Percentiles rank a stretch among this genome's conserved stretches.
Conservation (phyloP, 2,113 vertebrate species). For the Emydocephalus ijimae region DNA sequence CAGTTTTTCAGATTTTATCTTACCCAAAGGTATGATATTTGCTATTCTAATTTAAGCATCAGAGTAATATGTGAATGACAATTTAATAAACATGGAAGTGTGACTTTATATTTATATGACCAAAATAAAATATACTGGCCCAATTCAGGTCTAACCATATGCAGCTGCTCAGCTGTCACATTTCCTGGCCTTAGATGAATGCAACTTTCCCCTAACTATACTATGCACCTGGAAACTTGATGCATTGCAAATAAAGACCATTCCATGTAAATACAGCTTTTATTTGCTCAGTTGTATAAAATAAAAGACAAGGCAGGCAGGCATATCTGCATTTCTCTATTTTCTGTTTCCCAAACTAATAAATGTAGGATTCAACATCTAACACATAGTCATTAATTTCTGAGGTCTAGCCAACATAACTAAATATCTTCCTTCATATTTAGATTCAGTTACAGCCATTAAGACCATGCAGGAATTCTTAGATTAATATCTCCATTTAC, state of each 20-base stretch:
- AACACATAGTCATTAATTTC: neutral
- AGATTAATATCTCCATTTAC: neutral
- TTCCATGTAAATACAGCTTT: neutral
- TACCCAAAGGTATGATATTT: neutral
- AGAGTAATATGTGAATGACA: neutral
- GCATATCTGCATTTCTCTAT: neutral
- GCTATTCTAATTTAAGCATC: neutral
- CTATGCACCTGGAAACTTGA: neutral
- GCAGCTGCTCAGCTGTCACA: neutral
- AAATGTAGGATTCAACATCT: neutral
- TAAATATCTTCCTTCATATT: neutral
- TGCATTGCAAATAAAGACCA: neutral
- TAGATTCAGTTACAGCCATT: neutral
- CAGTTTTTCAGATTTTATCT: neutral
- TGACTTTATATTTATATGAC: neutral
- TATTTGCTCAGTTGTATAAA: neutral
- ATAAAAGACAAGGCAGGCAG: neutral
- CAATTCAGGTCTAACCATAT: neutral
- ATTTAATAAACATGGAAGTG: neutral
- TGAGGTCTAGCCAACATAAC: neutral
- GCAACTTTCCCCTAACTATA: neutral
- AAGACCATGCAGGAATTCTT: neutral
- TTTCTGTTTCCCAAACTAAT: neutral
- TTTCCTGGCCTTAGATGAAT: neutral
- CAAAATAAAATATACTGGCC: neutral